Evolutionary conservation across 1,140 invertebrate species (phyloP), one percentile per base, ranked within the genome.

Genomic region (Oryzaephilus surinamensis): DNA sequence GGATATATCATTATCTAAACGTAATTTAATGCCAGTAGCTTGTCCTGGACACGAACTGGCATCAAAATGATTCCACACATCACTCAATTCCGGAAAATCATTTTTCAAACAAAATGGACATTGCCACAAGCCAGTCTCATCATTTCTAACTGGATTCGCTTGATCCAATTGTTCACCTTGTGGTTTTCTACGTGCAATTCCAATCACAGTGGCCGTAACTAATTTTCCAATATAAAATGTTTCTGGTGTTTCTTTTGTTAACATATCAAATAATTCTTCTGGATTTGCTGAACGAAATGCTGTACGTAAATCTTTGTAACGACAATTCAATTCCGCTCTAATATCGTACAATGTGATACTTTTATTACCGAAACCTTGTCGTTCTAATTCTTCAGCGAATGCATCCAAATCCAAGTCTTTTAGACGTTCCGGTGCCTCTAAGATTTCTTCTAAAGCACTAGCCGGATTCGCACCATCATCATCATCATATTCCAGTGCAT

Each of bases 51-150:
- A 99, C 13, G 83, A 79, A 19, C 85, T 87, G 24, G 89, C 84
- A 65, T 97, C 94, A 68, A 97, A 97, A 66, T 98, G 94, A 68
- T 92, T 93, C 94, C 94, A 97, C 3, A 97, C 88, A 65, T 98
- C 92, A 21, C 87, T 90, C 1, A 97, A 67, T 58, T 97, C 93
- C 1, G 87, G 83, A 53, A 97, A 96, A 60, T 95, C 86, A 62
- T 91, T 93, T 55, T 93, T 94, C 43, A 86, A 66, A 70, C 96
- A 99, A 60, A 97, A 97, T 0, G 93, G 93, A 70, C 96, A 99
- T 57, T 93, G 87, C 92, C 93, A 99, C 4, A 94, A 67, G 3
- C 88, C 86, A 19, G 87, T 92, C 53, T 95, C 90, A 39, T 94
- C 89, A 53, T 94, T 90, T 46, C 90, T 73, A 11, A 94, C 83